A percentile compares a stretch with the other conserved stretches of the same genome.
Conservation (phyloP, 2,797 vertebrate species). For the Ctenopoma multispine region DNA sequence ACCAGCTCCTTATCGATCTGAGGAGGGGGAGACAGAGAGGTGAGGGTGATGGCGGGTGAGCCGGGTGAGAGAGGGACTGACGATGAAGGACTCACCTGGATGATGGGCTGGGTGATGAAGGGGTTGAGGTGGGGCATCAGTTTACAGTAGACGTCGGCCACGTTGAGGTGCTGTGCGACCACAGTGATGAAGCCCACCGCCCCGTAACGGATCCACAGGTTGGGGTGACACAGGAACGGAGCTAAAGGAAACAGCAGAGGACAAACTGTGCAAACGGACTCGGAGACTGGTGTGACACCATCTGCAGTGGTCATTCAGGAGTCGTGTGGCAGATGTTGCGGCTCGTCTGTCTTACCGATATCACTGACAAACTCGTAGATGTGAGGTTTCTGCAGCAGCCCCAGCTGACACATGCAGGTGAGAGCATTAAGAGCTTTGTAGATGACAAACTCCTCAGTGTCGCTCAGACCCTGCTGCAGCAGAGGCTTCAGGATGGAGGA, state of each 20-base stretch:
- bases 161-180: conserved; percentile 94
- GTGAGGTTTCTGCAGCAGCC: conserved; percentile 95
- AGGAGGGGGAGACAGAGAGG: conserved; percentile 2
- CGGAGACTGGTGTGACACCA: too few relatives aligned
- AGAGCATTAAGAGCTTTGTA: conserved; percentile 96
- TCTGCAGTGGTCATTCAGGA: too few relatives aligned
- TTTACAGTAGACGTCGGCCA: conserved; percentile 98
- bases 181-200: conserved; percentile 97
- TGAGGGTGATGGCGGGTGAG: rapidly evolving
- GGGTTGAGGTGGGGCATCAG: conserved; percentile 96
- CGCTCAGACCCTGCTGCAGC: conserved; percentile 96
- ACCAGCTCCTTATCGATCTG: conserved; percentile 98
- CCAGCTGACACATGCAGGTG: conserved; percentile 97
- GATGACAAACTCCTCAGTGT: conserved; percentile 98
- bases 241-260: conserved; percentile 76
- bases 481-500: conserved; percentile 97
- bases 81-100: conserved; percentile 81
- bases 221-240: conserved; percentile 96
- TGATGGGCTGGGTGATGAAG: conserved; percentile 95
- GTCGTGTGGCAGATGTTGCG: too few relatives aligned
- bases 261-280: neutral
- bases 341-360: conserved; percentile 85
- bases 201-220: conserved; percentile 97
- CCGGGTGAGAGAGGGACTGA: conserved; percentile 53
- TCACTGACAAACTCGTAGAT: conserved; percentile 97